Conservation (phyloP, 1,140 invertebrate species). For the Eufriesea mexicana region DNA sequence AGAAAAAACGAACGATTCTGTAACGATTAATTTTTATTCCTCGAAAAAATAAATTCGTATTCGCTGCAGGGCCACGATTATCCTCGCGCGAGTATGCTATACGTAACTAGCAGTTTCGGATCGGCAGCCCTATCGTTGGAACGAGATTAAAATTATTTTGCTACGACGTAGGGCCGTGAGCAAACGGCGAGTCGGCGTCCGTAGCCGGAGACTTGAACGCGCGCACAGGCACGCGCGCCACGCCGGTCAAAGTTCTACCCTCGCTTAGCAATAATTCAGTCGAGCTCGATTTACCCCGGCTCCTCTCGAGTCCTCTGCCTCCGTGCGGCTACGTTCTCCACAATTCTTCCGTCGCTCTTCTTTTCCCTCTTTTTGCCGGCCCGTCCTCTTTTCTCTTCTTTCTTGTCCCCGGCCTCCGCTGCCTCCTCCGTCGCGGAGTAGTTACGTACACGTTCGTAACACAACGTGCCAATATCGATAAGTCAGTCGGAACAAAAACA, state of each 20-base stretch:
- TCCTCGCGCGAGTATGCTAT: too few species aligned
- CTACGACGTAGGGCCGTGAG: too few species aligned
- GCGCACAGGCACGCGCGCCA: constrained; percentile 37
- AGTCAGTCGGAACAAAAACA: constrained; percentile 69
- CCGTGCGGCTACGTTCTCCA: constrained; percentile 65
- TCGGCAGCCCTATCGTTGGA: too few species aligned
- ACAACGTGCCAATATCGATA: constrained; percentile 72
- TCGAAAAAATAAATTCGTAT: too few species aligned
- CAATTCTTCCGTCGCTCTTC: constrained; percentile 49
- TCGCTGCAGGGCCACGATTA: too few species aligned
- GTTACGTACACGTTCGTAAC: constrained; percentile 67
- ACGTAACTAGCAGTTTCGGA: too few species aligned
- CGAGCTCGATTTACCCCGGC: constrained; percentile 70
- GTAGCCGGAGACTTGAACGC: not conserved
- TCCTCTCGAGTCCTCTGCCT: constrained; percentile 68
- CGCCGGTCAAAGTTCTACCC: constrained; percentile 75
- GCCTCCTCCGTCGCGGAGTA: constrained; percentile 52
- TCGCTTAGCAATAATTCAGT: constrained; percentile 79
- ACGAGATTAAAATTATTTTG: not conserved
- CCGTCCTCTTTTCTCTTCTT: constrained; percentile 36
- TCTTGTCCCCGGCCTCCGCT: not conserved
- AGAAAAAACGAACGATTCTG: too few species aligned
- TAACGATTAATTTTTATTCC: too few species aligned
- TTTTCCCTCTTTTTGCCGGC: constrained; percentile 36
- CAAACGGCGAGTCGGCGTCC: too few species aligned